A percentile compares a stretch with the other conserved stretches of the same genome.
phyloP scores from a whole-genome alignment of 2,113 vertebrate species.

The Vombatus ursinus region DNA sequence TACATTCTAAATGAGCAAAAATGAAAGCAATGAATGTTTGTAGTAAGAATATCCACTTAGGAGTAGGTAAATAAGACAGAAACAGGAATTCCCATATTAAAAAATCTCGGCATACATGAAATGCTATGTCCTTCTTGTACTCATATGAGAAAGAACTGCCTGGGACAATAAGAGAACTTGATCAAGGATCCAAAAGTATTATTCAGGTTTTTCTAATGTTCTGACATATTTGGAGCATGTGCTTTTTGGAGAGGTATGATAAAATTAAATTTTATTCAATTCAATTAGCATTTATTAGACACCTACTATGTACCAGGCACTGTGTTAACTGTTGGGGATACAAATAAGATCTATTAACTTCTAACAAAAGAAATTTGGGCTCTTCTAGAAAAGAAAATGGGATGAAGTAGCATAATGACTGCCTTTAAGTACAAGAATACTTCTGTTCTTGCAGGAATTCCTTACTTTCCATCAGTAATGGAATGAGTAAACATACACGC shows the following conservation, averaged over 20 bases:
- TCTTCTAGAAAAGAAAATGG: not conserved
- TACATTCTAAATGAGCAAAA: not conserved
- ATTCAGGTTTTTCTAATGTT: not conserved
- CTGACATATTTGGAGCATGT: not conserved
- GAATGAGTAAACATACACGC: not conserved
- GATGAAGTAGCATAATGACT: not conserved
- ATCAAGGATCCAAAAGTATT: not conserved
- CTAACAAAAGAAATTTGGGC: not conserved
- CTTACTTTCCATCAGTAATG: not conserved
- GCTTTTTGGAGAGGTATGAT: not conserved
- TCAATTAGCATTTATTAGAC: not conserved
- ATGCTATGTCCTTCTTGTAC: not conserved
- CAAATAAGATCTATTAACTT: not conserved
- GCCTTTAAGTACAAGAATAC: not conserved
- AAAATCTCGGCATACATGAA: not conserved
- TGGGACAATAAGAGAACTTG: not conserved
- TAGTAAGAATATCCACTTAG: not conserved
- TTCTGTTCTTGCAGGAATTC: not conserved
- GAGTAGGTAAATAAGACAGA: not conserved
- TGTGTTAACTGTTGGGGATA: not conserved
- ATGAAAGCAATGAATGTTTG: not conserved
- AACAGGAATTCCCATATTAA: not conserved
- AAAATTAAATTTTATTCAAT: not conserved
- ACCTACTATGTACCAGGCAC: not conserved
- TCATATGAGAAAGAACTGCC: not conserved